Conservation (phyloP, 2,113 vertebrate species). For the Gobio gobio region DNA sequence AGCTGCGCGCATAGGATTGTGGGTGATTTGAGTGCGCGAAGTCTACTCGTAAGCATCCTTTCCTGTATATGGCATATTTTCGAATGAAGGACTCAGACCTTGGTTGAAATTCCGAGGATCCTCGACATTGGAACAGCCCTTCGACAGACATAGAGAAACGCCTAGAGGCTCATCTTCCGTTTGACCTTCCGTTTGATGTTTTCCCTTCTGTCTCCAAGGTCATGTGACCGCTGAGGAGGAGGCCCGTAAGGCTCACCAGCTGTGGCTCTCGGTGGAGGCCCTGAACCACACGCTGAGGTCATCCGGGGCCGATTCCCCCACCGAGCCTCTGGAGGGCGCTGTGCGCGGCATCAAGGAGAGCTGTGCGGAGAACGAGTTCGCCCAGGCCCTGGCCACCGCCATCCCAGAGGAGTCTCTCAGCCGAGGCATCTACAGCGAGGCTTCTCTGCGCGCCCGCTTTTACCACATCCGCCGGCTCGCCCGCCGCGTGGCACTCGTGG, state of each 20-base stretch:
- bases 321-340: slow-evolving; percentile 79
- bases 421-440: slow-evolving; percentile 90
- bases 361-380: slow-evolving; percentile 83
- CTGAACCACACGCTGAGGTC: slow-evolving; percentile 86
- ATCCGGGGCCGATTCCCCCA: slow-evolving; percentile 75
- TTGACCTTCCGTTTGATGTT: neutral
- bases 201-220: slow-evolving; percentile 69
- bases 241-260: slow-evolving; percentile 89
- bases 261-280: slow-evolving; percentile 95
- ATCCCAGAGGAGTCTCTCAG: slow-evolving; percentile 86
- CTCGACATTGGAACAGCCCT: too few species aligned
- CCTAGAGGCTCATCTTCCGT: neutral
- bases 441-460: slow-evolving; percentile 88
- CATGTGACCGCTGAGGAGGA: slow-evolving; percentile 89
- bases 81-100: too few species aligned
- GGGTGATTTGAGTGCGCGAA: too few species aligned
- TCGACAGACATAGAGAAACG: too few species aligned
- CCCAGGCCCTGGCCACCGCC: slow-evolving; percentile 80
- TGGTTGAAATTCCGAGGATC: too few species aligned
- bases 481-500: slow-evolving; percentile 89
- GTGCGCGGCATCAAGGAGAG: slow-evolving; percentile 80
- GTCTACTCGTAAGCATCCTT: too few species aligned
- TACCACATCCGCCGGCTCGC: slow-evolving; percentile 83
- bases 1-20: too few species aligned
- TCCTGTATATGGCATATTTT: too few species aligned